Evolutionary conservation across 2,888 invertebrate genomes (phyloP).

Genomic region (Lysandra bellargus): DNA sequence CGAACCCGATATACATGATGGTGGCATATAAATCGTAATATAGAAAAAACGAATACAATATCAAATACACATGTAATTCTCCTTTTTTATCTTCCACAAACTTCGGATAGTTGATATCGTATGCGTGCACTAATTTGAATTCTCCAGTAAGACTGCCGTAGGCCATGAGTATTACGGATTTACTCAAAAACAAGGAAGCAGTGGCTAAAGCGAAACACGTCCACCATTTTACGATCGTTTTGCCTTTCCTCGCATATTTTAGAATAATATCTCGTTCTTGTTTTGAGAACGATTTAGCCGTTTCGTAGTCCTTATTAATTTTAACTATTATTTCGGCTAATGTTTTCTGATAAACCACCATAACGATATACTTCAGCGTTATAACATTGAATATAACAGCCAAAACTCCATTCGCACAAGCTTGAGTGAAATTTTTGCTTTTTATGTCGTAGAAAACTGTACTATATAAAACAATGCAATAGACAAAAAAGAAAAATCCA

Average conservation of each 20-base stretch:
- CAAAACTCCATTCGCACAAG: slow-evolving; percentile 43
- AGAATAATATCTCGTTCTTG: slow-evolving; percentile 46
- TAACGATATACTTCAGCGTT: slow-evolving; percentile 42
- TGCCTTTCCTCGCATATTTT: slow-evolving; percentile 45
- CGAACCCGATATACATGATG: slow-evolving; percentile 49
- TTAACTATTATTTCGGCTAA: slow-evolving; percentile 45
- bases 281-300: slow-evolving; percentile 37
- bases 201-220: slow-evolving; percentile 26
- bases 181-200: slow-evolving; percentile 39
- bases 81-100: slow-evolving; percentile 47
- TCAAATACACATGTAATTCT: slow-evolving; percentile 39
- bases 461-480: slow-evolving; percentile 38
- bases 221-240: slow-evolving; percentile 49
- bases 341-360: slow-evolving; percentile 44
- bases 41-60: slow-evolving; percentile 36
- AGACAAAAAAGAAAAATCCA: slow-evolving; percentile 36
- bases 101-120: slow-evolving; percentile 48
- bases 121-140: slow-evolving; percentile 44
- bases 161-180: slow-evolving; percentile 42
- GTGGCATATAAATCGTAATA: slow-evolving; percentile 42
- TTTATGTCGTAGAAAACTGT: slow-evolving; percentile 41
- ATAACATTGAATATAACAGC: slow-evolving; percentile 40
- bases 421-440: slow-evolving; percentile 40
- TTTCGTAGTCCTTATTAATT: slow-evolving; percentile 49
- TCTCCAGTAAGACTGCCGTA: slow-evolving; percentile 45